Percentiles rank a stretch among this genome's conserved stretches.
These are phyloP conservation scores for Alfaro cultratus DNA, from an alignment of 2,797 vertebrate species.

Conservation along the genomic window DNA sequence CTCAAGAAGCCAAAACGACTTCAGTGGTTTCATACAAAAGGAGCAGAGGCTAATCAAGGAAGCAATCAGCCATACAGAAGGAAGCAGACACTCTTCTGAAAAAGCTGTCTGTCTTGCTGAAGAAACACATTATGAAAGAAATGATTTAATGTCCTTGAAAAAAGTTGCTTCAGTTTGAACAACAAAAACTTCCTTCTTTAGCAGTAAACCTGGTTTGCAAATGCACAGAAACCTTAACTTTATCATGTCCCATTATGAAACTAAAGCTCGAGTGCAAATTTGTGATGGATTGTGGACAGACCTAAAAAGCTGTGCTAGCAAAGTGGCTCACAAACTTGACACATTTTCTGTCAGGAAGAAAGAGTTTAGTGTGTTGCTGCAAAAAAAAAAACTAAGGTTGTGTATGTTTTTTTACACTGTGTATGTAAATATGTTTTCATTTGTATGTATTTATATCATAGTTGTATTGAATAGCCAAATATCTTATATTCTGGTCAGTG, in stretches of 20 bases:
- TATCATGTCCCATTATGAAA: neutral
- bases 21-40: conserved; percentile 49
- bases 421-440: neutral
- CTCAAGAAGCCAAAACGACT: conserved; percentile 51
- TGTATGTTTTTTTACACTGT: neutral
- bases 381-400: neutral
- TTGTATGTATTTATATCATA: neutral
- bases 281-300: neutral
- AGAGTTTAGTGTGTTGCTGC: neutral
- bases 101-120: neutral
- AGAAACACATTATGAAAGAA: conserved; percentile 31
- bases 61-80: conserved; percentile 38
- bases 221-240: neutral
- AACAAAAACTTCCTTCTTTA: conserved; percentile 6
- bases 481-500: conserved; percentile 7
- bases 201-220: neutral
- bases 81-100: conserved; percentile 18
- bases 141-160: conserved; percentile 23
- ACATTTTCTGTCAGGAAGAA: neutral
- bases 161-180: conserved; percentile 25
- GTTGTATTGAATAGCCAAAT: neutral
- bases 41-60: conserved; percentile 37
- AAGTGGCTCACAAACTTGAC: neutral
- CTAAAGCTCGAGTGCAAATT: neutral
- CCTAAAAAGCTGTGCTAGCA: neutral